These are phyloP conservation scores for Malurus melanocephalus DNA, from an alignment of 2,113 vertebrate species.

Conservation along the genomic window DNA sequence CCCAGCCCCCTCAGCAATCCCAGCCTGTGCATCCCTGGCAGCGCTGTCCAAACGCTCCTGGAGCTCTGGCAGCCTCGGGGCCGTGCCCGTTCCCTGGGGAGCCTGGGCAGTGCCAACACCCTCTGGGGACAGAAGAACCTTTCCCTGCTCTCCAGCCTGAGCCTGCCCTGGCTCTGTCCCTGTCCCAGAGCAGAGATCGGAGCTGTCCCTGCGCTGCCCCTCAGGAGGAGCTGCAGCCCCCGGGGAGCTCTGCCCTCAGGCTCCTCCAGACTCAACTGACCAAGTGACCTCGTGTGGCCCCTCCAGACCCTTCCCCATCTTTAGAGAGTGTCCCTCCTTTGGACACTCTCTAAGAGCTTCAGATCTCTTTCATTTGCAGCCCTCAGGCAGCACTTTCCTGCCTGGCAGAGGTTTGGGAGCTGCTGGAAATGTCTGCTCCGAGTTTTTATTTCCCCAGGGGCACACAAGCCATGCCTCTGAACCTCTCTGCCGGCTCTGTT, in stretches of 20 bases:
- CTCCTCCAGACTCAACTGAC: background rate
- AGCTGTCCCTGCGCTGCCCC: background rate
- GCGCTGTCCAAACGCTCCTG: background rate
- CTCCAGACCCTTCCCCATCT: background rate
- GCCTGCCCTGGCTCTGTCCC: background rate
- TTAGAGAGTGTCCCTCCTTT: background rate
- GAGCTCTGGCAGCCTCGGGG: background rate
- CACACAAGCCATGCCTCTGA: background rate
- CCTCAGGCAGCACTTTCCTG: accelerated
- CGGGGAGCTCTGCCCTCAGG: background rate
- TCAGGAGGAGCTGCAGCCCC: background rate
- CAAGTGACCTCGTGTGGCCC: background rate
- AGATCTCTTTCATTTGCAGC: background rate
- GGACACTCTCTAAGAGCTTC: accelerated
- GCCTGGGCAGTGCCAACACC: background rate
- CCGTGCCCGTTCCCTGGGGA: background rate
- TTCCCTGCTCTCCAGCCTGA: background rate
- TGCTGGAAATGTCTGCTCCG: accelerated
- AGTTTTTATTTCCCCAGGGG: accelerated
- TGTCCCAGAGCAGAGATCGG: background rate
- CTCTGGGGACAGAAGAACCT: background rate
- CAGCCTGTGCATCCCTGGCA: background rate
- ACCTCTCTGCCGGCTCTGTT: background rate
- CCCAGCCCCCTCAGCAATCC: background rate
- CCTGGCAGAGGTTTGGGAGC: background rate